Conservation (phyloP, 2,113 vertebrate genomes). For the Gavialis gangeticus region DNA sequence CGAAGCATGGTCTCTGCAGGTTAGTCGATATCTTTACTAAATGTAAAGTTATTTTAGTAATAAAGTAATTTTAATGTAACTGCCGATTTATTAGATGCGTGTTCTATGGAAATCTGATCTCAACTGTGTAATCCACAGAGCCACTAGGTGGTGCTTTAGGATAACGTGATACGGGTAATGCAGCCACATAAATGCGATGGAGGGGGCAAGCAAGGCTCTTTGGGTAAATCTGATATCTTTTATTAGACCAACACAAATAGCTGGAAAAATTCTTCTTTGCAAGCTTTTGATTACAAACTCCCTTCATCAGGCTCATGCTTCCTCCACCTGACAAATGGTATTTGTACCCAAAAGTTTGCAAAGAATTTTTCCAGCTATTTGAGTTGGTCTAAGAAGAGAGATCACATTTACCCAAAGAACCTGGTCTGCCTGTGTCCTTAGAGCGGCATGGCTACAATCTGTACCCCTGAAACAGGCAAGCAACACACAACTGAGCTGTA, state of each 20-base stretch:
- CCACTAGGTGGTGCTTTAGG: not conserved
- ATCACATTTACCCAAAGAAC: no score
- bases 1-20: not conserved
- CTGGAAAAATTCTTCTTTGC: no score
- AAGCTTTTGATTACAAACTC: no score
- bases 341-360: not conserved
- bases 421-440: no score
- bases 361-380: no score
- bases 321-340: fast-evolving
- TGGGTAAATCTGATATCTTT: no score
- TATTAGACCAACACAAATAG: no score
- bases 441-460: no score
- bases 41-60: slow-evolving; percentile 38
- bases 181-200: not conserved
- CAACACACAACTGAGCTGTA: no score
- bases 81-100: not conserved
- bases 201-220: not conserved
- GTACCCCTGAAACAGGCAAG: no score
- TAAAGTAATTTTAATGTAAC: not conserved
- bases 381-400: no score
- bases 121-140: fast-evolving
- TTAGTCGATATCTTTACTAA: not conserved
- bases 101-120: not conserved
- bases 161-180: not conserved
- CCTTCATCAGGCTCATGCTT: fast-evolving